A percentile compares a stretch with the other conserved stretches of the same genome.
phyloP scores from a whole-genome alignment of 1,140 invertebrate species.

The Trichonephila clavipes region DNA sequence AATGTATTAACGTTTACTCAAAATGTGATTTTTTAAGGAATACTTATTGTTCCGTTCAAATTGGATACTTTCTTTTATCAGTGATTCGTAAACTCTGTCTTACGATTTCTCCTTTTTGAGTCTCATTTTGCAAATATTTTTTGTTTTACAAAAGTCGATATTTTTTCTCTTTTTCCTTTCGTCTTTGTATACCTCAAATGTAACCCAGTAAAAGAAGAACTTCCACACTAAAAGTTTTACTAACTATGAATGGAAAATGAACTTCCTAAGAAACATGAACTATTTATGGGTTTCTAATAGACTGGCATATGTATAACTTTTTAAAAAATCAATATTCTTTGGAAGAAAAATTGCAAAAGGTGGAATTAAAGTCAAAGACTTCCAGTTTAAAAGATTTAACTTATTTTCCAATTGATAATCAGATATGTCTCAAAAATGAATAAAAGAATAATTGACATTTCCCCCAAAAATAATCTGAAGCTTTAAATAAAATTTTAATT shows the following conservation, averaged over 20 bases:
- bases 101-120: neutral
- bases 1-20: constrained; percentile 16
- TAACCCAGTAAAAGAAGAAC: neutral
- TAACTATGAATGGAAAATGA: neutral
- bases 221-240: neutral
- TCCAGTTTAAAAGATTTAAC: too few relatives aligned
- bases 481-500: too few relatives aligned
- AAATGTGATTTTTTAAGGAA: constrained; percentile 53
- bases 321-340: neutral
- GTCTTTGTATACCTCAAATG: neutral
- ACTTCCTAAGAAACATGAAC: neutral
- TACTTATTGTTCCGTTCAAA: constrained; percentile 46
- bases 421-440: too few relatives aligned
- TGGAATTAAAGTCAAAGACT: too few relatives aligned
- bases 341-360: neutral
- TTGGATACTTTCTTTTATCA: constrained; percentile 38
- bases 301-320: neutral
- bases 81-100: neutral
- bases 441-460: too few relatives aligned
- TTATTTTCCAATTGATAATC: too few relatives aligned
- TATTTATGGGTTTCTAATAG: neutral
- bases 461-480: too few relatives aligned
- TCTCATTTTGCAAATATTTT: neutral
- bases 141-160: neutral
- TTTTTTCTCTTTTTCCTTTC: neutral